A percentile compares a stretch with the other conserved stretches of the same genome.
Conservation (phyloP, 2,888 invertebrate genomes). For the Oscheius onirici region DNA sequence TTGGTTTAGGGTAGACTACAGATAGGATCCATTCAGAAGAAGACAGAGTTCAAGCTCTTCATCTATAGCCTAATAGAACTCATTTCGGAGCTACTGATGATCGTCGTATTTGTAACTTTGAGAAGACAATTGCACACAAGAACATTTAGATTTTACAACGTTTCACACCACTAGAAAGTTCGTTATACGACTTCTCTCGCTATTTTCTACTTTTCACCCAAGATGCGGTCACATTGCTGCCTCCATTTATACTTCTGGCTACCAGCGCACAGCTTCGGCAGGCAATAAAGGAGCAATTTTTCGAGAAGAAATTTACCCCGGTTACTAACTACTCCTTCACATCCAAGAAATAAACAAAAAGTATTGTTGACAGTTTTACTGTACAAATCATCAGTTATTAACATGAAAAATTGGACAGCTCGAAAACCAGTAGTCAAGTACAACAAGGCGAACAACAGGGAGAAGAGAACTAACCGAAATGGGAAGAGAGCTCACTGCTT, state of each 20-base stretch:
- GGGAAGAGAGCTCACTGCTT: too few relatives aligned
- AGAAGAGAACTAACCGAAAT: too few relatives aligned
- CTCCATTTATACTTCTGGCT: conserved; percentile 17
- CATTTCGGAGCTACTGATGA: conserved; percentile 11
- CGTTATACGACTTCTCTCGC: conserved; percentile 14
- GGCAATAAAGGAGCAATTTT: not conserved
- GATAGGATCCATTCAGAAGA: not conserved
- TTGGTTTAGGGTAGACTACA: not conserved
- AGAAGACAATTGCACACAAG: too few relatives aligned
- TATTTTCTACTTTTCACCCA: conserved; percentile 6
- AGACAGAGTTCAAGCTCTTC: conserved; percentile 3
- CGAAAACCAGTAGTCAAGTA: too few relatives aligned
- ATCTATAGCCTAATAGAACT: conserved; percentile 20
- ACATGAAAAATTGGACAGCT: too few relatives aligned
- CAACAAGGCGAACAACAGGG: too few relatives aligned
- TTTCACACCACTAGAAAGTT: not conserved
- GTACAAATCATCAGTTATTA: too few relatives aligned
- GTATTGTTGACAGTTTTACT: too few relatives aligned
- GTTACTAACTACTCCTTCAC: not conserved
- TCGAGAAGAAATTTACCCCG: not conserved
- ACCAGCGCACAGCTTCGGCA: conserved; percentile 17
- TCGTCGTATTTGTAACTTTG: conserved; percentile 10
- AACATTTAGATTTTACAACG: not conserved
- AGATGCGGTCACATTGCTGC: conserved; percentile 3
- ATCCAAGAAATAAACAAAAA: not conserved